These are phyloP conservation scores for Myzus persicae DNA, from an alignment of 1,140 invertebrate genomes.

Conservation along the genomic window DNA sequence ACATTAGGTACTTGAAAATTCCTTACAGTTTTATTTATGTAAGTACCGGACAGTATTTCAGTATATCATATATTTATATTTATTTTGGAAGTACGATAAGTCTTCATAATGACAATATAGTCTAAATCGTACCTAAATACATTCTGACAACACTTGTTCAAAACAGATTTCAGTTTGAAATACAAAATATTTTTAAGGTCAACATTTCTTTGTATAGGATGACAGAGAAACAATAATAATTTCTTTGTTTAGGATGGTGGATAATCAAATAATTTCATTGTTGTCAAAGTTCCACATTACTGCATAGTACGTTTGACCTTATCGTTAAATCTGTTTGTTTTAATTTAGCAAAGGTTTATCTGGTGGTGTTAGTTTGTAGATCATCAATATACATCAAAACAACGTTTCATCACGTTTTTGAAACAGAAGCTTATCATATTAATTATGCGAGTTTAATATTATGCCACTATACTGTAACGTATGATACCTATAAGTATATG, in stretches of 20 bases:
- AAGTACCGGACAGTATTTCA: not conserved
- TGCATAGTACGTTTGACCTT: not conserved
- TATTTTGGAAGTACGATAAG: not conserved
- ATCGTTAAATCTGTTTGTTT: not conserved
- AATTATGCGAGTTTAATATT: not conserved
- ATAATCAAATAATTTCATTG: not conserved
- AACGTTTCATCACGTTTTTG: slow-evolving; percentile 16
- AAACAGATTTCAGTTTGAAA: not conserved
- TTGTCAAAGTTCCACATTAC: not conserved
- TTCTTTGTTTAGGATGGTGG: not conserved
- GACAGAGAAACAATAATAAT: not conserved
- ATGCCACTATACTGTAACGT: not conserved
- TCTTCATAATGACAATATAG: not conserved
- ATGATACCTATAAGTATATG: not conserved
- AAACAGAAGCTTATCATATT: slow-evolving; percentile 17
- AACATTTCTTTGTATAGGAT: not conserved
- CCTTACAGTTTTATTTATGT: not conserved
- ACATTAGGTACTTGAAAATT: not conserved
- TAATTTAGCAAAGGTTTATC: not conserved
- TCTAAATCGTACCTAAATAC: too few species aligned
- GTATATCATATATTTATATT: not conserved
- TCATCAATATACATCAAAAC: slow-evolving; percentile 17
- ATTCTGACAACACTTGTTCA: not conserved
- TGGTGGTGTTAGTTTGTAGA: not conserved
- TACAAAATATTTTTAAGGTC: not conserved